Base-by-base conservation (phyloP, 2,797 vertebrate species). In the Ptychadena robeensis region DNA sequence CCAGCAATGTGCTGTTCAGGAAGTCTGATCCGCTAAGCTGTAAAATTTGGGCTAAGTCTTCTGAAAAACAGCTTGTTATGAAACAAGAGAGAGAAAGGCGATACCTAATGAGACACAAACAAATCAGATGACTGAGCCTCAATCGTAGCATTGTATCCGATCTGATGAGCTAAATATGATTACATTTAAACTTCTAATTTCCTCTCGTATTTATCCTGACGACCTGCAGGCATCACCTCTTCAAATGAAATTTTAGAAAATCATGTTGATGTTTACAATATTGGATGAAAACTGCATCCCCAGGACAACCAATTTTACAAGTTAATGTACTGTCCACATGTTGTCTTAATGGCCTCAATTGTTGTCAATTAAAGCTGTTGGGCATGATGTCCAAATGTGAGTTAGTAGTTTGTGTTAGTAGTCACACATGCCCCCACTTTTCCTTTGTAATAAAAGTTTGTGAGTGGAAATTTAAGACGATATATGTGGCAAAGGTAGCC, bases 1-100 rank as follows among this genome's bases (percentile, higher is more conserved):
- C 27, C 61, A 31, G 48, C 35, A 69, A 63, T 82, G 73, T 35
- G 38, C 37, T 27, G 72, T 57, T 68, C 30, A 69, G 64, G 25
- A 61, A 63, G 74, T 57, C 74, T 83, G 81, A 83, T 83, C 74
- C 32, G 40, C 65, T 78, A 83, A 78, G 81, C 81, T 83, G 35
- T 64, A 34, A 72, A 67, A 78, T 70, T 44, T 78, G 30, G 71
- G 80, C 66, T 61, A 82, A 81, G 68, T 73, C 79, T 48, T 18
- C 15, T 69, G 64, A 69, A 76, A 61, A 68, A 48, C 63, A 81
- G 25, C 63, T 61, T 75, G 59, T 64, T 75, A 75, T 64, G 35
- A 64, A 75, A 63, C 73, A 75, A 1, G 18, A 61, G 22, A 64
- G 7, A 12, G 15, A 14, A 12, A 25, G 28, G 59, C 28, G 72